phyloP scores from a whole-genome alignment of 2,888 invertebrate genomes.

The Cryptus viduatorius region DNA sequence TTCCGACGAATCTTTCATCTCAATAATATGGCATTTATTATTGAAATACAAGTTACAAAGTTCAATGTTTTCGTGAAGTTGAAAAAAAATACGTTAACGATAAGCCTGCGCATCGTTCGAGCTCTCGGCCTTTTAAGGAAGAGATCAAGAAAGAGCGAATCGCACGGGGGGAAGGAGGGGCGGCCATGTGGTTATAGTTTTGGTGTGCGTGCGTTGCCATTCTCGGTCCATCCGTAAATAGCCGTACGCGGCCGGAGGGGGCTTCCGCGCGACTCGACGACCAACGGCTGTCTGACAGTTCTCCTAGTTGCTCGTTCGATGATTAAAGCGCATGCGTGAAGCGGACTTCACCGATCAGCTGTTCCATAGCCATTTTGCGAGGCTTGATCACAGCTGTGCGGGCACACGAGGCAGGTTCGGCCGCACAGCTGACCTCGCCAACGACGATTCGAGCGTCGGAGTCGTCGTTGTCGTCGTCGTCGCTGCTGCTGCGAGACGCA shows the following conservation, averaged over 20 bases:
- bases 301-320: constrained; percentile 25
- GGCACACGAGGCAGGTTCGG: constrained; percentile 74
- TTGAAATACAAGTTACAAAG: background rate
- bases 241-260: constrained; percentile 33
- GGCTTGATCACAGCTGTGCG: constrained; percentile 78
- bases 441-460: constrained; percentile 49
- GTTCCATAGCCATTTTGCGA: constrained; percentile 81
- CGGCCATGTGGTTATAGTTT: background rate
- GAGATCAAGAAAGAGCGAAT: constrained; percentile 3
- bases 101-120: background rate
- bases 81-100: background rate
- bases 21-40: too few relatives aligned
- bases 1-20: too few relatives aligned
- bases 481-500: background rate
- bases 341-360: constrained; percentile 79
- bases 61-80: background rate
- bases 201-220: constrained; percentile 28
- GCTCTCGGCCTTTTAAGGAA: constrained; percentile 30
- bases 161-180: background rate
- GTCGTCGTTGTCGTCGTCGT: background rate
- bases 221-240: constrained; percentile 60
- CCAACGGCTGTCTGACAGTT: constrained; percentile 45
- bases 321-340: constrained; percentile 74
- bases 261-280: constrained; percentile 33
- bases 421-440: constrained; percentile 83